Percentiles rank a stretch among this genome's conserved stretches.
These are phyloP conservation scores for Bergia sp. DNA, from an alignment of 92 coral and sea anemone genomes.

Conservation along the genomic window DNA sequence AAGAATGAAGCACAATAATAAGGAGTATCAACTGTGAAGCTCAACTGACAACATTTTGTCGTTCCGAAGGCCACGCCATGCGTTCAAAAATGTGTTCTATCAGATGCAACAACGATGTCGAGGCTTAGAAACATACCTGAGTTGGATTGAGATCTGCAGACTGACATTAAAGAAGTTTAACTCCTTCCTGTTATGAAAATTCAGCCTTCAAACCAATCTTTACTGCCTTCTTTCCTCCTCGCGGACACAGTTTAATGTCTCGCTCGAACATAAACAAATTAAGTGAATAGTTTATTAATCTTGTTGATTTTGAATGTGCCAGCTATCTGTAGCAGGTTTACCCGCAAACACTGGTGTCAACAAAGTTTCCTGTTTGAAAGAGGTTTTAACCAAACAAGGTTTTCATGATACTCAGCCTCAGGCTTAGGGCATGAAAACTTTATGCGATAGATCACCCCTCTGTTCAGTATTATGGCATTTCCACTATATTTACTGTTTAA, in stretches of 20 bases:
- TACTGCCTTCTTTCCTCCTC: not conserved
- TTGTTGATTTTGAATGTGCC: slow-evolving; percentile 1
- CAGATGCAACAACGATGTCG: not conserved
- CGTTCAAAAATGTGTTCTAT: too few relatives aligned
- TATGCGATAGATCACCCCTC: not conserved
- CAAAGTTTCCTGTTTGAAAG: not conserved
- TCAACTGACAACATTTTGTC: not conserved
- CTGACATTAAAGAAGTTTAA: not conserved
- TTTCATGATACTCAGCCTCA: not conserved
- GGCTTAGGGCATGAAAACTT: not conserved
- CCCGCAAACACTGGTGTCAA: not conserved
- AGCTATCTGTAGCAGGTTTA: not conserved
- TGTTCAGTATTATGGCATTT: not conserved
- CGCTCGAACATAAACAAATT: slow-evolving; percentile 12
- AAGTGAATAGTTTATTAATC: slow-evolving; percentile 7
- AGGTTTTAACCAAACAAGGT: not conserved
- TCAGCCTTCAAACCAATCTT: not conserved
- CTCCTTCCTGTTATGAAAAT: not conserved
- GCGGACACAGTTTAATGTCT: not conserved
- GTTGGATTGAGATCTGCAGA: not conserved
- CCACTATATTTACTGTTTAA: not conserved
- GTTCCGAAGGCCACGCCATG: not conserved
- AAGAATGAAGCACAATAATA: not conserved
- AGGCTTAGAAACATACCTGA: not conserved
- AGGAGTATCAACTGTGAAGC: not conserved